Conservation (phyloP, 2,888 invertebrate species). For the Heteropelma amictum region DNA sequence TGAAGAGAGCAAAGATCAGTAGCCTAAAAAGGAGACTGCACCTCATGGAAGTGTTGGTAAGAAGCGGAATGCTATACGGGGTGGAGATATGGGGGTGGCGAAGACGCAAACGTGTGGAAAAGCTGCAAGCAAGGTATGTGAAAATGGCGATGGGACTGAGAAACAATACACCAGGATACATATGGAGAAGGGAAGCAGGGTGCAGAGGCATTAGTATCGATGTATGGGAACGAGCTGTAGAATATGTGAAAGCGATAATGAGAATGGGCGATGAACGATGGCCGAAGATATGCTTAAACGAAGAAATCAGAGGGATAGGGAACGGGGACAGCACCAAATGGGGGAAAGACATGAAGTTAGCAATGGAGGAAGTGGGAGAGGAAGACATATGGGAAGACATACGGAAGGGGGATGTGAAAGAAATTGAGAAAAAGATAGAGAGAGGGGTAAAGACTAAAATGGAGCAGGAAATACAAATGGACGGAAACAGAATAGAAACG, state of each 20-base stretch:
- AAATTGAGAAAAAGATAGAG: neutral
- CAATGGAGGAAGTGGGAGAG: neutral
- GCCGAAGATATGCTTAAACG: neutral
- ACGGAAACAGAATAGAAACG: neutral
- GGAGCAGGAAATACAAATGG: neutral
- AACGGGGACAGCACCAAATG: neutral
- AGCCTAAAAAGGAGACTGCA: neutral
- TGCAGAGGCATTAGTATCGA: neutral
- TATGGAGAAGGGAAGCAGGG: neutral
- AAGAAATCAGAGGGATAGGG: neutral
- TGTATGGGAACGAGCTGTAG: neutral
- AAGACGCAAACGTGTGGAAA: neutral
- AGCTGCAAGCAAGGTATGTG: neutral
- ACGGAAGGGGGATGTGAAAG: neutral
- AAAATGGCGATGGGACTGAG: neutral
- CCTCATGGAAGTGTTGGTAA: neutral
- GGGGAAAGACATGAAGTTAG: neutral
- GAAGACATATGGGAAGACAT: neutral
- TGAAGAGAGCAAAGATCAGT: neutral
- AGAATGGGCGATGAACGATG: neutral
- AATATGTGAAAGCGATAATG: neutral
- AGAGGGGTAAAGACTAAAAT: neutral
- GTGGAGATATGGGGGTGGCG: neutral
- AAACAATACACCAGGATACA: neutral
- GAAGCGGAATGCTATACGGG: neutral